Evolutionary conservation across 2,113 vertebrate species (phyloP), one percentile per base, ranked within the genome.

Genomic region (Lethenteron reissneri): DNA sequence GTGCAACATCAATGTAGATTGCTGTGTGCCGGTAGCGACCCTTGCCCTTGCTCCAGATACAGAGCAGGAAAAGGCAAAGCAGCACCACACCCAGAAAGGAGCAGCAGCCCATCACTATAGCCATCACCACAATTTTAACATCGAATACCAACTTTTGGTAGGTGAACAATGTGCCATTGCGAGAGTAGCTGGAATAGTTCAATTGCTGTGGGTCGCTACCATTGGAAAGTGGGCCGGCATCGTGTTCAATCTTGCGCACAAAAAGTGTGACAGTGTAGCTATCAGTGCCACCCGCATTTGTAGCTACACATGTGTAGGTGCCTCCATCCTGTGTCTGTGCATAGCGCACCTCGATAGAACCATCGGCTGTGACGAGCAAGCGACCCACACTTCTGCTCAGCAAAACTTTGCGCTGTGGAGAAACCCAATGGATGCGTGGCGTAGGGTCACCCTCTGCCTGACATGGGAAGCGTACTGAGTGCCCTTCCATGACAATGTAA

Each of bases 101-200:
- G 77, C 97, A 97, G 83, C 97, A 97, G 64, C 94, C 94, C 94
- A 99, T 97, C 56, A 92, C 96, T 79, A 92, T 97, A 64, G 94
- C 94, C 1, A 99, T 99, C 81, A 99, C 96, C 79, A 99, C 78
- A 70, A 92, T 96, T 84, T 97, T 97, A 80, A 99, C 95, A 79
- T 99, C 94, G 71, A 99, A 97, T 60, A 92, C 90, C 77, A 99
- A 97, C 76, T 90, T 91, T 80, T 86, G 88, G 19, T 84, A 89
- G 81, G 83, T 82, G 14, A 85, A 86, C 56, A 91, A 97, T 81
- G 85, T 91, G 74, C 97, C 97, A 79, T 85, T 85, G 76, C 90
- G 86, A 70, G 84, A 92, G 78, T 95, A 90, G 6, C 86, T 82
- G 11, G 94, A 91, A 81, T 92, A 89, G 83, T 97, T 99, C 80